Percentiles rank a stretch among this genome's conserved stretches.
phyloP scores from a whole-genome alignment of 2,113 vertebrate species.

The Ictidomys tridecemlineatus region DNA sequence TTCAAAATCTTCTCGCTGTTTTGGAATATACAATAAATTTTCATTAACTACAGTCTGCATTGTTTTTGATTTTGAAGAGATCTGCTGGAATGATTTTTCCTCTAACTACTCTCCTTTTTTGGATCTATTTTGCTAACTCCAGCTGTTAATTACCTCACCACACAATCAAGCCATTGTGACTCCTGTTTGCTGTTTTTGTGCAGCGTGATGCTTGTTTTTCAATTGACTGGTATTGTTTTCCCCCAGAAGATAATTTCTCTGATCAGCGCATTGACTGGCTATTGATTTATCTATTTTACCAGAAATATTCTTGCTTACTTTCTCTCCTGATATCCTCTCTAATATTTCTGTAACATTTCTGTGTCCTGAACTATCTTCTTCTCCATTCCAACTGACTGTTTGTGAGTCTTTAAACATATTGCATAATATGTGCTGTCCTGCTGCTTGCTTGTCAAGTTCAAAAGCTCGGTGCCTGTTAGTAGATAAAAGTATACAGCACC shows the following conservation, averaged over 20 bases:
- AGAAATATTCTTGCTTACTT: slow-evolving; percentile 32
- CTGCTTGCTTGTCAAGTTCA: slow-evolving; percentile 20
- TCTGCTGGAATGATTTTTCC: background rate
- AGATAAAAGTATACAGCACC: background rate
- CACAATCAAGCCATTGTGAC: slow-evolving; percentile 12
- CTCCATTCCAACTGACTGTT: background rate
- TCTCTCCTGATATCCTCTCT: background rate
- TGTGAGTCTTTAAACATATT: background rate
- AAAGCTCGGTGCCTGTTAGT: background rate
- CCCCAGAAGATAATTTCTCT: slow-evolving; percentile 50
- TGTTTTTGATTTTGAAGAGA: slow-evolving; percentile 61
- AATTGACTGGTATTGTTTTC: slow-evolving; percentile 4
- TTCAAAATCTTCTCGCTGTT: background rate
- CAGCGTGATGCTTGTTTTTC: slow-evolving; percentile 29
- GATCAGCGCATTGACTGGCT: slow-evolving; percentile 29
- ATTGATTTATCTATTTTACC: slow-evolving; percentile 35
- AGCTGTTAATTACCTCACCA: slow-evolving; percentile 65
- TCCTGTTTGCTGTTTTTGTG: slow-evolving; percentile 16
- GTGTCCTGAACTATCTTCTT: background rate
- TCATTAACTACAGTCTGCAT: background rate
- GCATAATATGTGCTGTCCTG: background rate
- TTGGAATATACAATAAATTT: background rate
- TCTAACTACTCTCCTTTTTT: background rate
- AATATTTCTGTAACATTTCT: slow-evolving; percentile 30
- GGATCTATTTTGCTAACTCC: slow-evolving; percentile 54